A percentile compares a stretch with the other conserved stretches of the same genome.
phyloP scores from a whole-genome alignment of 2,797 vertebrate genomes.

The Geotrypetes seraphini region DNA sequence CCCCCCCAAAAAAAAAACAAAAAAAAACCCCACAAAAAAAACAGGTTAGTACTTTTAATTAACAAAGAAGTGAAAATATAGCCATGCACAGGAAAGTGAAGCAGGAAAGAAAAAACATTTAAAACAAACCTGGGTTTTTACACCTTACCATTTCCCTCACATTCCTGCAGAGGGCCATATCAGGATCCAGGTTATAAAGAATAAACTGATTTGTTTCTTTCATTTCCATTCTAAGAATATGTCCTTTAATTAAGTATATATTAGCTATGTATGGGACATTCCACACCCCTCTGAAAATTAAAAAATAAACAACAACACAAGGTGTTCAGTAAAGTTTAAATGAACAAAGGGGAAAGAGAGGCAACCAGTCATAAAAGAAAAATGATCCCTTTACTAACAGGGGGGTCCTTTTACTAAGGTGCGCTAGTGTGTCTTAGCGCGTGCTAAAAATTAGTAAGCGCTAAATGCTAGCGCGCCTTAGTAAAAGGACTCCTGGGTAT shows the following conservation, averaged over 20 bases:
- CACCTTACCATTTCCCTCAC: slow-evolving; percentile 84
- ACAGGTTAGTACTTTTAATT: slow-evolving; percentile 55
- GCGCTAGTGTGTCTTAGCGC: no score
- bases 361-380: no score
- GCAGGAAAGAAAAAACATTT: slow-evolving; percentile 14
- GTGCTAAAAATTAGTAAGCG: no score
- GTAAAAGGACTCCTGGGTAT: no score
- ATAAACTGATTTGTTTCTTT: slow-evolving; percentile 86
- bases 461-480: no score
- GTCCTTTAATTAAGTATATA: slow-evolving; percentile 84
- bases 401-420: no score
- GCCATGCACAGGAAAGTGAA: slow-evolving; percentile 7
- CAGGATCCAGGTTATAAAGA: slow-evolving; percentile 86
- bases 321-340: no score
- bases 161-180: slow-evolving; percentile 90
- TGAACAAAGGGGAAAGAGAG: no score
- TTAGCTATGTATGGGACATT: slow-evolving; percentile 94
- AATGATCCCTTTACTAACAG: no score
- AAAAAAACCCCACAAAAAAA: slow-evolving; percentile 25
- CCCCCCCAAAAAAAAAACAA: no score
- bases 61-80: slow-evolving; percentile 13
- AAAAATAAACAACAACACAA: slow-evolving; percentile 38
- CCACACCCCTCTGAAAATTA: slow-evolving; percentile 85
- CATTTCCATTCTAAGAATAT: slow-evolving; percentile 74
- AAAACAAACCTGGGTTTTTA: not conserved